Base-by-base conservation (phyloP, 2,888 invertebrate genomes). In the Choristoneura rosaceana region DNA sequence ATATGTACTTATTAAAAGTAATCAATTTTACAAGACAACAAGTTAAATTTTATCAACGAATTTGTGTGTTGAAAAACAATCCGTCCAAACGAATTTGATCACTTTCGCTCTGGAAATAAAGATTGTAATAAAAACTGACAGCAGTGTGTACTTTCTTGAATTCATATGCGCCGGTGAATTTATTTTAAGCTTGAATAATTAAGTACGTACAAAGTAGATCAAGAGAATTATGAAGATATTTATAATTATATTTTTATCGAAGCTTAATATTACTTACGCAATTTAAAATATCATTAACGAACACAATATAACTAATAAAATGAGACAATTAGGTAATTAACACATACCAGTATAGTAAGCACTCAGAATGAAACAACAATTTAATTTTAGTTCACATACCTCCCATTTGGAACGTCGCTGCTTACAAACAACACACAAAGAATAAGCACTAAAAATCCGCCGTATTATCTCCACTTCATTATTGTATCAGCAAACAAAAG, bases 381-480 rank as follows among this genome's bases (percentile, higher is more conserved):
- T 55, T 62, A 67, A 41, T 67, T 47, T 45, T 50, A 62, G 25
- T 62, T 68, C 55, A 67, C 71, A 45, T 71, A 71, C 71, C 71
- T 63, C 62, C 67, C 71, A 71, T 71, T 67, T n/a, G 25, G 45
- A 45, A 58, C 25, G 60, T 52, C 50, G 52, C 65, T 59, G 58
- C 25, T 25, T 9, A 55, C 69, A 55, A 61, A 69, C 45, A 61
- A 50, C 43, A 52, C 62, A 69, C 52, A 62, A 62, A 61, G n/a
- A 68, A 33, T 33, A 63, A 67, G 58, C 50, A 70, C 70, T 61
- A 59, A 65, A 65, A 67, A 71, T 67, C 38, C 41, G 38, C 17
- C 17, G 34, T 50, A 64, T 50, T 64, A 64, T 64, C 64, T 62
- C n/a, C 67, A 62, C 67, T 68, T 66, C 66, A 58, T 58, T 58